A percentile compares a stretch with the other conserved stretches of the same genome.
phyloP scores from a whole-genome alignment of 2,888 invertebrate genomes.

The Girardia tigrina region DNA sequence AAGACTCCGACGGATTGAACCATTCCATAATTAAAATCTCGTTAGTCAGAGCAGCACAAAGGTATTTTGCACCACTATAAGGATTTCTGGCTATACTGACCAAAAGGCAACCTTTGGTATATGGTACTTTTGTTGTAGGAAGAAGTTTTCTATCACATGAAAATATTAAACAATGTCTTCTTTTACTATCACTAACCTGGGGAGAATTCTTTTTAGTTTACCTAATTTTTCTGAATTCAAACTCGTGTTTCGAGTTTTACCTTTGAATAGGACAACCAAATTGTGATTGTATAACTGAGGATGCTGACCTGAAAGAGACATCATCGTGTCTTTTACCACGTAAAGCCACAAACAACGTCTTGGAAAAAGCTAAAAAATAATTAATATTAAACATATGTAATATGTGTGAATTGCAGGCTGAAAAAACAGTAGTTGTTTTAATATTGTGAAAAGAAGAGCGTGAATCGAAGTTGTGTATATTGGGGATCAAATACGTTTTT shows the following conservation, averaged over 20 bases:
- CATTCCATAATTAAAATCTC: conserved; percentile 96
- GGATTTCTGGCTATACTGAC: conserved; percentile 91
- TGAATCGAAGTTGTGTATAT: too few relatives aligned
- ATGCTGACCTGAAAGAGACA: conserved; percentile 73
- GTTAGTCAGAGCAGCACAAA: conserved; percentile 77
- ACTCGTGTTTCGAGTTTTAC: neutral
- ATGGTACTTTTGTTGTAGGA: conserved; percentile 66
- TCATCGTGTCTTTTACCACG: conserved; percentile 89
- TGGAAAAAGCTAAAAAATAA: conserved; percentile 61
- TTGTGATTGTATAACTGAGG: conserved; percentile 36
- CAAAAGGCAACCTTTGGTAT: conserved; percentile 78
- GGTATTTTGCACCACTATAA: conserved; percentile 90
- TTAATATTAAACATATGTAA: too few relatives aligned
- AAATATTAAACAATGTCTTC: neutral
- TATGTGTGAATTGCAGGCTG: too few relatives aligned
- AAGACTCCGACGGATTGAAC: conserved; percentile 69
- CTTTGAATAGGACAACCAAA: conserved; percentile 27
- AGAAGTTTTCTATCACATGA: neutral
- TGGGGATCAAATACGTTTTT: too few relatives aligned
- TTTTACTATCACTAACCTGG: conserved; percentile 27
- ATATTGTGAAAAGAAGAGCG: too few relatives aligned
- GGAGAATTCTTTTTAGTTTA: conserved; percentile 24
- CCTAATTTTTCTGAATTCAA: conserved; percentile 25
- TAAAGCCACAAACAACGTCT: conserved; percentile 90
- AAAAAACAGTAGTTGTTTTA: too few relatives aligned